Evolutionary conservation across 1,140 invertebrate species (phyloP).

Genomic region (Calycopis cecrops): DNA sequence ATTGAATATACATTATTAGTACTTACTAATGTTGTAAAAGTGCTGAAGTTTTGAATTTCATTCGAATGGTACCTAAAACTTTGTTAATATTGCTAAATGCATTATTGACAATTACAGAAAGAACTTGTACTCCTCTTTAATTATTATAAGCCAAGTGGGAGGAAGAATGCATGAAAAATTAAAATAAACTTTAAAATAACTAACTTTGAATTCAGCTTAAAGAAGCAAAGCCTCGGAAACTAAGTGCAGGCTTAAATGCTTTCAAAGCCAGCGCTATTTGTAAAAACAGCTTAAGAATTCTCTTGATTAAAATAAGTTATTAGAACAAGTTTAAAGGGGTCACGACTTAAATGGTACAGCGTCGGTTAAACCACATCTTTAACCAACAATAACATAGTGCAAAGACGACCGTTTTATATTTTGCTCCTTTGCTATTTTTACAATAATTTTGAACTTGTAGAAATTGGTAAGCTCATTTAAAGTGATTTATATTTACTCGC

Average conservation of each 20-base stretch:
- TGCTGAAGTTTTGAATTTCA: no score
- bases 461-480: no score
- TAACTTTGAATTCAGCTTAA: constrained; percentile 16
- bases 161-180: constrained; percentile 13
- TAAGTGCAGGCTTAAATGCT: constrained; percentile 19
- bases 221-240: constrained; percentile 15
- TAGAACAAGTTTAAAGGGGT: constrained; percentile 17
- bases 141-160: neutral
- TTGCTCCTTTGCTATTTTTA: no score
- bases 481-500: no score
- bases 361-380: no score
- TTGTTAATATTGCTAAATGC: no score
- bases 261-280: constrained; percentile 18
- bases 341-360: constrained; percentile 9
- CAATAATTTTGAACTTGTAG: no score
- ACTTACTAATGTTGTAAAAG: no score
- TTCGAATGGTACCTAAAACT: no score
- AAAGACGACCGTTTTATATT: no score
- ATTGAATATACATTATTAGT: no score
- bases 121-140: neutral
- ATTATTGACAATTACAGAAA: neutral
- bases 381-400: no score
- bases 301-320: constrained; percentile 20
- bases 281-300: constrained; percentile 19
- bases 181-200: constrained; percentile 18